Conservation (phyloP, 1,140 invertebrate genomes). For the Lithobius niger region DNA sequence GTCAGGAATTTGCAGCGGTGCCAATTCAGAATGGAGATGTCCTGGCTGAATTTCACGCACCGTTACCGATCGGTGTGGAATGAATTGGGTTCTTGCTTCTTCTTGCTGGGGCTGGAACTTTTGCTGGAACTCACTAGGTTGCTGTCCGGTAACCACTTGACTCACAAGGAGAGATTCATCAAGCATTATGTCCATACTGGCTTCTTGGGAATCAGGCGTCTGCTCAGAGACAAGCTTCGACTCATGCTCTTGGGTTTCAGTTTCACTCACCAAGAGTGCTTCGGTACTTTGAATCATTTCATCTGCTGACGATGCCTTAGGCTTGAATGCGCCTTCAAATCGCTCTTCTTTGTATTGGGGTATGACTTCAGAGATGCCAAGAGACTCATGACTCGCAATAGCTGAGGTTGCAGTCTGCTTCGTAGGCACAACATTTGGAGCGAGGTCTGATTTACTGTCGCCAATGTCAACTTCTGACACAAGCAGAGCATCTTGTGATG, state of each 20-base stretch:
- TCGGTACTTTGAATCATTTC: neutral
- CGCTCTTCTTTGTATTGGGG: neutral
- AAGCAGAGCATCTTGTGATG: conserved; percentile 30
- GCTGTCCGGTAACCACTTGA: conserved; percentile 4
- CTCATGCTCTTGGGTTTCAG: neutral
- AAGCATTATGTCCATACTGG: neutral
- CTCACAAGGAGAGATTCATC: conserved; percentile 12
- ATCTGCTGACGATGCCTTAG: conserved; percentile 4
- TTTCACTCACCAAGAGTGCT: neutral
- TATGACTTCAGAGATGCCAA: neutral
- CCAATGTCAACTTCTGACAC: conserved; percentile 6
- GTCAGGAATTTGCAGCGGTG: too few relatives aligned
- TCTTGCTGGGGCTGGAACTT: conserved; percentile 32
- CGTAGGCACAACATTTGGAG: neutral
- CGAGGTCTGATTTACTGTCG: conserved; percentile 4
- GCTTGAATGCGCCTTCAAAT: conserved; percentile 9
- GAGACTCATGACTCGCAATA: neutral
- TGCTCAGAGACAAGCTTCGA: neutral
- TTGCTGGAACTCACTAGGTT: neutral
- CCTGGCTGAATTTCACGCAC: too few relatives aligned
- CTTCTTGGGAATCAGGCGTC: neutral
- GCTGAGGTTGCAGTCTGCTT: neutral
- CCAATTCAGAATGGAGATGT: too few relatives aligned
- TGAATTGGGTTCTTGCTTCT: conserved; percentile 37
- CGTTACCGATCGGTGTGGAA: conserved; percentile 39